Evolutionary conservation across 2,888 invertebrate species (phyloP), one percentile per base, ranked within the genome.

Genomic region (Phyllotreta striolata): DNA sequence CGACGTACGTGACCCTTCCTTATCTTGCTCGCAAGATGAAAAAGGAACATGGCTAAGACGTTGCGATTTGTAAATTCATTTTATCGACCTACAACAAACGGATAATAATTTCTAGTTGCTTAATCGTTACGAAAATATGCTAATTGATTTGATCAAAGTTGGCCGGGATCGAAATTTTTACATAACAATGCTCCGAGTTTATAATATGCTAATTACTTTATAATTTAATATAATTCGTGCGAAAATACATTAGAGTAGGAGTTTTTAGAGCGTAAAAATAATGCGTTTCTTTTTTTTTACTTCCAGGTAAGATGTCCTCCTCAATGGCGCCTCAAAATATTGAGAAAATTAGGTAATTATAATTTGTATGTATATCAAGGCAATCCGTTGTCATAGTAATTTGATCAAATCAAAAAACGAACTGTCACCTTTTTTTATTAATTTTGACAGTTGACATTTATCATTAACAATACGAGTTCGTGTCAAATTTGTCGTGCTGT

Each of bases 1-100:
- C 70, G 70, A 63, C 66, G 69, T 61, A 63, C 64, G 57, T 67
- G 65, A 51, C 60, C 67, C 46, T 65, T 70, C 47, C 66, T 72
- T 62, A 67, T 67, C 55, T 67, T 66, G 56, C 52, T 62, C n/a
- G 47, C 55, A 62, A 64, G 63, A 59, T 43, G 43, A 34, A 61
- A 61, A 55, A 63, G 60, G 61, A 69, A 63, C 74, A 74, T 73
- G 62, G 66, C 73, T 69, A 56, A 34, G 49, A 55, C 12, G 40
- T 13, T 62, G 13, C 38, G 41, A 13, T 24, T 40, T 35, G 8
- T 34, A 57, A 57, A 64, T 64, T 68, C 51, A 55, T 66, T 62
- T 57, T 43, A 39, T 47, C 49, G 54, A 9, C 47, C 68, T 68
- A 62, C 37, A 68, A 68, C 7, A 66, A 61, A 63, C 14, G 44